Evolutionary conservation across 2,797 vertebrate species (phyloP).

Genomic region (Gymnothorax javanicus): DNA sequence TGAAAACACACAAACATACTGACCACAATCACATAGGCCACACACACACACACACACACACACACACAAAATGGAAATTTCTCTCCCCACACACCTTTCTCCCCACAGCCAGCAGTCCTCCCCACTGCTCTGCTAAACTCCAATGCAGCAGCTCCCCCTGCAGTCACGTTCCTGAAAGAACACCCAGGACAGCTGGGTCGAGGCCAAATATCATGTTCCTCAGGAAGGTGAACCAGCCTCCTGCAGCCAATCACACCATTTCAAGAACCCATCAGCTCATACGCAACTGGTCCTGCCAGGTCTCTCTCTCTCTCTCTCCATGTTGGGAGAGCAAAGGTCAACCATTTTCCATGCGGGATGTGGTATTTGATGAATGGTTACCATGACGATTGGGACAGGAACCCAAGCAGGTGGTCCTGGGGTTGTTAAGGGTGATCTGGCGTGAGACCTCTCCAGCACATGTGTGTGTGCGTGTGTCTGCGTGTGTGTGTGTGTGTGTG

Average conservation of each 20-base stretch:
- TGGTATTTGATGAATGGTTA: neutral
- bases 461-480: constrained; percentile 35
- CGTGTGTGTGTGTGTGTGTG: constrained; percentile 22
- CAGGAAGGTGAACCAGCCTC: neutral
- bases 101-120: neutral
- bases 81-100: neutral
- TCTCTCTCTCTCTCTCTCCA: neutral
- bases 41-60: too few relatives aligned
- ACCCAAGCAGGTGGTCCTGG: neutral
- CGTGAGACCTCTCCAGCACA: neutral
- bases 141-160: neutral
- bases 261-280: neutral
- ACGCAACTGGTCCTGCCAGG: neutral
- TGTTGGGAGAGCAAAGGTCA: neutral
- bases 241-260: neutral
- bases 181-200: neutral
- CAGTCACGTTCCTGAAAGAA: neutral
- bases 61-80: neutral
- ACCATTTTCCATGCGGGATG: neutral
- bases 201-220: neutral
- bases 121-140: neutral
- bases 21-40: too few relatives aligned
- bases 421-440: neutral
- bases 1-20: too few relatives aligned
- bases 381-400: neutral